A percentile compares a stretch with the other conserved stretches of the same genome.
Conservation (phyloP, 2,888 invertebrate genomes). For the Chrysina gloriosa region DNA sequence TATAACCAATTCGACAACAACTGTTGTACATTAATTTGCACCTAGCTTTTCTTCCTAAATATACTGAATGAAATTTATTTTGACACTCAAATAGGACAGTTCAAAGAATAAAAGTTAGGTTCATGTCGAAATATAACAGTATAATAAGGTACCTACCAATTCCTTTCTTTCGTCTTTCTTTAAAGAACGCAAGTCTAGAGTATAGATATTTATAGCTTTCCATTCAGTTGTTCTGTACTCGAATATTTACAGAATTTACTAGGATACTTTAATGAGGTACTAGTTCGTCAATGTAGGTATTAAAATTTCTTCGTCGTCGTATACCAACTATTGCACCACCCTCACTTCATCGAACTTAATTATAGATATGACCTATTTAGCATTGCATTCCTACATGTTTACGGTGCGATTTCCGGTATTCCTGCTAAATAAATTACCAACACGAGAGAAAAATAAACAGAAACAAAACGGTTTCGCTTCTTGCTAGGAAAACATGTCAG, state of each 20-base stretch:
- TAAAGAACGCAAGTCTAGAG: too few relatives aligned
- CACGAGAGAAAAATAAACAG: conserved; percentile 15
- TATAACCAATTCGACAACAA: too few relatives aligned
- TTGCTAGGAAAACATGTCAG: conserved; percentile 16
- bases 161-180: too few relatives aligned
- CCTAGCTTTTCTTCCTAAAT: too few relatives aligned
- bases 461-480: conserved; percentile 13
- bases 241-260: background rate
- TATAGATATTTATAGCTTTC: too few relatives aligned
- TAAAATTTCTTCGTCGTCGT: conserved; percentile 10
- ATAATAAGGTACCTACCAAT: too few relatives aligned
- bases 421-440: conserved; percentile 25
- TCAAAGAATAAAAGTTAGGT: too few relatives aligned
- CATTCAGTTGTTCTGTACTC: background rate
- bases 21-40: too few relatives aligned
- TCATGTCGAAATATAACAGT: too few relatives aligned
- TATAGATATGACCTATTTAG: conserved; percentile 35
- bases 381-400: conserved; percentile 25
- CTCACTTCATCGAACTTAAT: conserved; percentile 10
- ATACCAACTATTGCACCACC: background rate
- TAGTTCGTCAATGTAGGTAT: conserved; percentile 13
- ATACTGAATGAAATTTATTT: too few relatives aligned
- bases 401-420: conserved; percentile 19
- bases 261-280: conserved; percentile 17
- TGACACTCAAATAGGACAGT: too few relatives aligned